Percentiles rank a stretch among this genome's conserved stretches.
These are phyloP conservation scores for Empidonax traillii DNA, from an alignment of 2,113 vertebrate species.

Conservation along the genomic window DNA sequence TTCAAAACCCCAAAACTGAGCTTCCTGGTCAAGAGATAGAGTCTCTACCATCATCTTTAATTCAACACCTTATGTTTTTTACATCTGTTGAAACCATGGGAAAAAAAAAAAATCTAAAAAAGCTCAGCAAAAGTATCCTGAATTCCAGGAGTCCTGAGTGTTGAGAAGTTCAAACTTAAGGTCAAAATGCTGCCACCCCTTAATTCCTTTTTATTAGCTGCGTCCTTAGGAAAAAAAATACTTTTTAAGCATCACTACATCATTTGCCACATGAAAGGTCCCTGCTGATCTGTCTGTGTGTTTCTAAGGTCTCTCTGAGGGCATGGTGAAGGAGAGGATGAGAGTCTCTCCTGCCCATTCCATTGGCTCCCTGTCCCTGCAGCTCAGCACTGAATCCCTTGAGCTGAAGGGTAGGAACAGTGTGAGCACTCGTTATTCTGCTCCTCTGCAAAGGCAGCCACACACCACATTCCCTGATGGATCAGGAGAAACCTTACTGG, in stretches of 20 bases:
- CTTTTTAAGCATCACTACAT: neutral
- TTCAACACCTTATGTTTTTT: neutral
- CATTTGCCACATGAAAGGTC: neutral
- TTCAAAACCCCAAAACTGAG: neutral
- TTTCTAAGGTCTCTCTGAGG: neutral
- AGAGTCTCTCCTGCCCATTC: neutral
- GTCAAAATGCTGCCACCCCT: neutral
- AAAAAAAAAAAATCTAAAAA: neutral
- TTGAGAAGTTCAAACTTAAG: neutral
- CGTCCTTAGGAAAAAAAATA: neutral
- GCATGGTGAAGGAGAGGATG: neutral
- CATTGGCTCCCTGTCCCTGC: neutral
- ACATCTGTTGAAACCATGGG: neutral
- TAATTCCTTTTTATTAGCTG: neutral
- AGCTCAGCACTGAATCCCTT: neutral
- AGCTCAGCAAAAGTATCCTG: neutral
- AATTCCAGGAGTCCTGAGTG: neutral
- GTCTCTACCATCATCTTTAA: neutral
- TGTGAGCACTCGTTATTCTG: neutral
- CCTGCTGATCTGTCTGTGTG: neutral
- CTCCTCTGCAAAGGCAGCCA: neutral
- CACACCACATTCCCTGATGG: neutral
- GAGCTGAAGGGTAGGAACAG: neutral
- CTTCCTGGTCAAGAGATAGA: neutral
- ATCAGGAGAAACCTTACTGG: neutral